A percentile compares a stretch with the other conserved stretches of the same genome.
phyloP scores from a whole-genome alignment of 1,140 invertebrate species.

The Cotesia glomerata region DNA sequence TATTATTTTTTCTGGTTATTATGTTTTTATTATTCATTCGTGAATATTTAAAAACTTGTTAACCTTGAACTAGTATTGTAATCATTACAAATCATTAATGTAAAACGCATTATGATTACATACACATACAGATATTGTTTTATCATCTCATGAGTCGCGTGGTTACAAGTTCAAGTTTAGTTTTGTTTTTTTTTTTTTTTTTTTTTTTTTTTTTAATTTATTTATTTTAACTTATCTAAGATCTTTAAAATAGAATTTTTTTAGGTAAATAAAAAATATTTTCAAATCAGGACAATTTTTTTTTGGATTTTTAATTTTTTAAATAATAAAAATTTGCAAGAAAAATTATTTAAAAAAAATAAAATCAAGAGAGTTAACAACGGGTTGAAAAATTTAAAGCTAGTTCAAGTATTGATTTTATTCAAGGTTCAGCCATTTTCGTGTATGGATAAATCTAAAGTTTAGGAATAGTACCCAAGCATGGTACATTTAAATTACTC shows the following conservation, averaged over 20 bases:
- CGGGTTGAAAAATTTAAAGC: neutral
- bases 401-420: conserved; percentile 13
- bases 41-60: neutral
- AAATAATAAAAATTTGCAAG: too few relatives aligned
- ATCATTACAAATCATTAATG: neutral
- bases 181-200: neutral
- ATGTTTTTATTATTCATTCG: too few relatives aligned
- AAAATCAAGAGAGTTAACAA: neutral
- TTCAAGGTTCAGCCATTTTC: conserved; percentile 2
- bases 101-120: neutral
- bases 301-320: too few relatives aligned
- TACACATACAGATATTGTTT: neutral
- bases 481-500: too few relatives aligned
- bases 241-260: too few relatives aligned
- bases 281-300: too few relatives aligned
- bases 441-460: neutral
- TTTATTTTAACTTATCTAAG: too few relatives aligned
- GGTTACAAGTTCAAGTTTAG: neutral
- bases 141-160: neutral
- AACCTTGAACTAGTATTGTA: conserved; percentile 15
- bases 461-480: neutral
- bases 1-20: too few relatives aligned
- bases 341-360: neutral
- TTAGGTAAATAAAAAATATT: too few relatives aligned
- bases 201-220: neutral